Conservation (phyloP, 1,140 invertebrate species). For the Protaetia brevitarsis region DNA sequence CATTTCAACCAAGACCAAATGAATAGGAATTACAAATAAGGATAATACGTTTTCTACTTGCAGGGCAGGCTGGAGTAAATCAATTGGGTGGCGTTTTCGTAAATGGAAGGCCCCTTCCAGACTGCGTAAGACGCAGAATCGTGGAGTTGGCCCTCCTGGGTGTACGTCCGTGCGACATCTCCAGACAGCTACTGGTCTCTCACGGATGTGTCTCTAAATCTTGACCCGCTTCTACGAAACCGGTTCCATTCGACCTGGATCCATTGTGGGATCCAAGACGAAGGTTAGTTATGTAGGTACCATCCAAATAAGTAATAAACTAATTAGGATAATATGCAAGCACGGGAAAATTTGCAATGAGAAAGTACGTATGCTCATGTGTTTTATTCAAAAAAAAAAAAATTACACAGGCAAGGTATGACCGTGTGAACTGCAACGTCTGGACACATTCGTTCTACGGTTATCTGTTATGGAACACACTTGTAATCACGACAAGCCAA, state of each 20-base stretch:
- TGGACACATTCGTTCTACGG: background rate
- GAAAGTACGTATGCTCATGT: too few relatives aligned
- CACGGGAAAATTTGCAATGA: too few relatives aligned
- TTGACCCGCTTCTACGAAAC: slow-evolving; percentile 95
- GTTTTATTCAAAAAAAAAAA: too few relatives aligned
- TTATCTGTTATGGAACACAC: slow-evolving; percentile 19
- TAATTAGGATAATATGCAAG: too few relatives aligned
- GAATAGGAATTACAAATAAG: background rate
- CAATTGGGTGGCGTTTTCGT: slow-evolving; percentile 95
- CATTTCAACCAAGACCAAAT: background rate
- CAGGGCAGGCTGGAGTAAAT: slow-evolving; percentile 93
- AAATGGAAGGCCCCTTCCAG: slow-evolving; percentile 90
- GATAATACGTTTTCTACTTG: slow-evolving; percentile 39
- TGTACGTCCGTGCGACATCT: slow-evolving; percentile 94
- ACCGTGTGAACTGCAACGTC: background rate
- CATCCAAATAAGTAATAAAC: too few relatives aligned
- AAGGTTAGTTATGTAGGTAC: slow-evolving; percentile 63
- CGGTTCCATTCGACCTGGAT: slow-evolving; percentile 86
- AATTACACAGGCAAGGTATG: too few relatives aligned
- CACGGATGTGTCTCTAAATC: slow-evolving; percentile 98
- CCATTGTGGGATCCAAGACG: slow-evolving; percentile 87
- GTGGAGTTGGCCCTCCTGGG: slow-evolving; percentile 89
- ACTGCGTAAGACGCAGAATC: slow-evolving; percentile 89
- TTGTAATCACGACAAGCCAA: slow-evolving; percentile 23
- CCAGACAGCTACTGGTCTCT: slow-evolving; percentile 88